These are phyloP conservation scores for Tenualosa ilisha DNA, from an alignment of 2,797 vertebrate genomes.

Conservation along the genomic window DNA sequence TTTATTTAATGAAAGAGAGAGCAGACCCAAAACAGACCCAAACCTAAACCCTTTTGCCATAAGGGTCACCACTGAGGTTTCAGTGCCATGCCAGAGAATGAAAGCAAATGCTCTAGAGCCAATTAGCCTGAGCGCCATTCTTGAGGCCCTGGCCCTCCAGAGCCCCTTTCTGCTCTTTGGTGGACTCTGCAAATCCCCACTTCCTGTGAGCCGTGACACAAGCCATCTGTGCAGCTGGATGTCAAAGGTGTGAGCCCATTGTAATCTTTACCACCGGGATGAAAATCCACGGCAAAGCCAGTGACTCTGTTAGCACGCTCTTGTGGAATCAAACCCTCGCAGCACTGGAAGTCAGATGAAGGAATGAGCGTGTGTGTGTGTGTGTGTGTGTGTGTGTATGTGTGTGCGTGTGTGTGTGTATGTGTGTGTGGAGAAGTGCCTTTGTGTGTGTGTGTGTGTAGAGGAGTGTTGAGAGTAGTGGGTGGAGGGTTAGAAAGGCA, in stretches of 20 bases:
- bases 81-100: conserved; percentile 17
- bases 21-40: not conserved
- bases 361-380: conserved; percentile 28
- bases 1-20: not conserved
- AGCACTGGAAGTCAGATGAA: conserved; percentile 41
- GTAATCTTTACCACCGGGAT: conserved; percentile 67
- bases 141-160: conserved; percentile 25
- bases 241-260: conserved; percentile 62
- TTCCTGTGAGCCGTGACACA: conserved; percentile 59
- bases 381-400: too few species aligned
- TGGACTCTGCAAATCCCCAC: conserved; percentile 58
- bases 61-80: conserved; percentile 15
- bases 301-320: conserved; percentile 56
- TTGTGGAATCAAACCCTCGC: conserved; percentile 51
- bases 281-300: conserved; percentile 56
- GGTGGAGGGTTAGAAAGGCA: too few species aligned
- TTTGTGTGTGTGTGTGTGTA: not conserved
- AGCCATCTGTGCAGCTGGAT: conserved; percentile 59
- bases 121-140: conserved; percentile 42
- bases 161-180: conserved; percentile 22
- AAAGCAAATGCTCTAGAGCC: conserved; percentile 36
- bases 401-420: too few species aligned
- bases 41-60: not conserved
- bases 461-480: not conserved
- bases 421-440: too few species aligned